These are phyloP conservation scores for Xerus rutilus DNA, from an alignment of 2,797 vertebrate genomes.

Conservation along the genomic window DNA sequence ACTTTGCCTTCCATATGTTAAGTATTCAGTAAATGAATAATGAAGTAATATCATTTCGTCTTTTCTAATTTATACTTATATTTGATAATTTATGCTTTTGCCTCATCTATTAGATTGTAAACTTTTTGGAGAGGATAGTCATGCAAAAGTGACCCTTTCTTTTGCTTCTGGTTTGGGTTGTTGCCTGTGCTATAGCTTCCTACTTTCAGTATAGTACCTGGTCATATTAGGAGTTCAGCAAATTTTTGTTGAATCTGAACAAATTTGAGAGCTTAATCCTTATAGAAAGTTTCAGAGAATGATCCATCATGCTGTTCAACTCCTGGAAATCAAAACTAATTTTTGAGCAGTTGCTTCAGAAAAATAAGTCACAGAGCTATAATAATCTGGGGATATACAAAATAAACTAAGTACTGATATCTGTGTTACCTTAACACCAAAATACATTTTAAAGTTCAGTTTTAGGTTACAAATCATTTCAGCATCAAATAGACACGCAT, in stretches of 20 bases:
- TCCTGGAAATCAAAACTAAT: neutral
- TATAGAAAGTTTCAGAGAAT: neutral
- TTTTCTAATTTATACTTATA: neutral
- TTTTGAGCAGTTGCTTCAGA: neutral
- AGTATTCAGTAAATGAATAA: neutral
- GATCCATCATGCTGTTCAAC: neutral
- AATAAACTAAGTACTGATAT: neutral
- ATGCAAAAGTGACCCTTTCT: neutral
- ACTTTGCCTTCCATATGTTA: neutral
- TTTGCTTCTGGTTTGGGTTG: neutral
- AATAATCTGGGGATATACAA: neutral
- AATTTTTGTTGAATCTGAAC: neutral
- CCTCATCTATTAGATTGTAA: neutral
- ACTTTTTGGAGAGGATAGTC: accelerated
- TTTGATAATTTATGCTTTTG: neutral
- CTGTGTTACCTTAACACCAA: neutral
- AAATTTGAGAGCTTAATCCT: neutral
- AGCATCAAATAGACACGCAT: neutral
- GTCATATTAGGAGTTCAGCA: neutral
- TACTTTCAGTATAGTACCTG: neutral
- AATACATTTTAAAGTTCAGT: neutral
- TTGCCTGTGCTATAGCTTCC: neutral
- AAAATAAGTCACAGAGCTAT: slow-evolving; percentile 16
- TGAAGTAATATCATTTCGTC: neutral
- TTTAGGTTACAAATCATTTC: slow-evolving; percentile 3